Conservation (phyloP, 1,140 invertebrate genomes). For the Nautilus pompilius region DNA sequence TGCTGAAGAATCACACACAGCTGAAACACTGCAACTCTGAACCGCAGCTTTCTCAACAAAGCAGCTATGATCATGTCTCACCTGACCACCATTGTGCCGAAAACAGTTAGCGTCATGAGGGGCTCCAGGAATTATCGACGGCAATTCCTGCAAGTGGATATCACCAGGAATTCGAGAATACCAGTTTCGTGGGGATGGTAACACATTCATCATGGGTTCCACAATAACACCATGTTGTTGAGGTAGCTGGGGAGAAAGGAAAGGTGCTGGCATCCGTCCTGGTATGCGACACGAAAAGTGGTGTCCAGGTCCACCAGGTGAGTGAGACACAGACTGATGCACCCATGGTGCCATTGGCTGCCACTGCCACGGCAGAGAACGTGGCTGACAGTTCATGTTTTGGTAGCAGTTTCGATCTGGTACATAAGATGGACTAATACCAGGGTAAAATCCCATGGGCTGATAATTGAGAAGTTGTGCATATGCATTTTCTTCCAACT, state of each 20-base stretch:
- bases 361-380: not conserved
- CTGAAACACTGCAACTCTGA: not conserved
- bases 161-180: not conserved
- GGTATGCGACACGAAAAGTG: too few relatives aligned
- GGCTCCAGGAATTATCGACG: not conserved
- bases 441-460: not conserved
- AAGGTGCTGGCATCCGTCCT: too few relatives aligned
- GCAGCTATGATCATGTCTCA: not conserved
- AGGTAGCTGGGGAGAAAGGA: too few relatives aligned
- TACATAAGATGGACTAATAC: not conserved
- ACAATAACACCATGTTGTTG: too few relatives aligned
- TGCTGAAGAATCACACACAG: not conserved
- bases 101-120: not conserved
- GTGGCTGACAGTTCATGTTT: not conserved
- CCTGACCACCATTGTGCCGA: not conserved
- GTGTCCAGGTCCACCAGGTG: too few relatives aligned
- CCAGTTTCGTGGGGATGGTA: too few relatives aligned
- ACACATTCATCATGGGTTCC: too few relatives aligned
- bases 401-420: not conserved
- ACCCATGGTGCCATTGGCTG: too few relatives aligned
- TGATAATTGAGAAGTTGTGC: not conserved
- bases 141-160: not conserved
- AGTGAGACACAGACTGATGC: too few relatives aligned
- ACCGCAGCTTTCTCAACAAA: not conserved
- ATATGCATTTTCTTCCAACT: not conserved